Percentiles rank a stretch among this genome's conserved stretches.
Conservation (phyloP, 53 echinoderm and acorn worm species). For the Paracentrotus lividus region DNA sequence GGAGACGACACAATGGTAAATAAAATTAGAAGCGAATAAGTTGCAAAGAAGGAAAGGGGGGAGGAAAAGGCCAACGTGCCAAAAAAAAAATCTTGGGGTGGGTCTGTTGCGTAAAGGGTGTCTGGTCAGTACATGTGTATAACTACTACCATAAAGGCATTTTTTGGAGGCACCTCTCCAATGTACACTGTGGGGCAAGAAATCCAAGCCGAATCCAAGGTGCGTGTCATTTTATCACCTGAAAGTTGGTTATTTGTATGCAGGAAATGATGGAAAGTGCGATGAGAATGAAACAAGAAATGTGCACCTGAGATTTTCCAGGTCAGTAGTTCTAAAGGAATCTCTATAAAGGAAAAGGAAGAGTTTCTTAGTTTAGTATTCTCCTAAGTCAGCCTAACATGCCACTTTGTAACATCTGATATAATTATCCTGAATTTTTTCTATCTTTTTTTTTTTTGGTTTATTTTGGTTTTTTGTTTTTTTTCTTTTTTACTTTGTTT, state of each 20-base stretch:
- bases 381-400: background rate
- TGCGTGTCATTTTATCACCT: background rate
- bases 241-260: background rate
- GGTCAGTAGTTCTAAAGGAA: slow-evolving; percentile 11
- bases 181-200: background rate
- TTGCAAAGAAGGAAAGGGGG: too few species aligned
- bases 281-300: slow-evolving; percentile 48
- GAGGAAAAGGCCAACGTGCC: too few species aligned
- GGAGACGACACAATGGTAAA: too few species aligned
- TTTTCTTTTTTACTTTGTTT: background rate
- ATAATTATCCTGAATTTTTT: background rate
- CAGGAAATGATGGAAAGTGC: slow-evolving; percentile 21
- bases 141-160: background rate
- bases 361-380: background rate
- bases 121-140: too few species aligned
- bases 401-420: background rate
- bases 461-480: too few species aligned
- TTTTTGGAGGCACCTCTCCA: background rate
- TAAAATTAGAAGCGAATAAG: too few species aligned
- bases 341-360: background rate
- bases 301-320: slow-evolving; percentile 29
- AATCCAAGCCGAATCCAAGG: background rate
- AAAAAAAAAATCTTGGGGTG: too few species aligned
- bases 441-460: too few species aligned
- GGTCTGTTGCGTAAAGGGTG: too few species aligned